Conservation (phyloP, 2,113 vertebrate species). For the Empidonax traillii region DNA sequence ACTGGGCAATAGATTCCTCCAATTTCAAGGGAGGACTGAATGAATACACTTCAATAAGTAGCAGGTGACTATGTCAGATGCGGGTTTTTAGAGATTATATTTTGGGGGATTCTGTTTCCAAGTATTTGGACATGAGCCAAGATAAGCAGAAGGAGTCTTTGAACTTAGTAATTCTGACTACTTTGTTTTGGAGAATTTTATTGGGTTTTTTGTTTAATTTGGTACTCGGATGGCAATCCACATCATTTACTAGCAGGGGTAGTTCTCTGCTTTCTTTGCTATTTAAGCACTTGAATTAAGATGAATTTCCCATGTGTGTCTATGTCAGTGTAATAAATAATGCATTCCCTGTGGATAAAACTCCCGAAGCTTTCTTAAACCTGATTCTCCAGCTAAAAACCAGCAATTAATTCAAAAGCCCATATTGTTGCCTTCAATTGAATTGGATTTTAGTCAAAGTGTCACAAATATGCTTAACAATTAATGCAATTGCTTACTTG, state of each 20-base stretch:
- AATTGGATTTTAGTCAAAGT: neutral
- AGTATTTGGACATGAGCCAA: neutral
- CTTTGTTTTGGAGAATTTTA: neutral
- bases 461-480: neutral
- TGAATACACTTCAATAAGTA: neutral
- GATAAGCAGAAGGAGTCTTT: neutral
- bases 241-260: neutral
- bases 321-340: neutral
- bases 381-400: neutral
- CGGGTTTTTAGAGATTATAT: neutral
- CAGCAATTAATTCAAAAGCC: neutral
- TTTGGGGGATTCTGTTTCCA: neutral
- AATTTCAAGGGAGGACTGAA: neutral
- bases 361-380: neutral
- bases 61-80: neutral
- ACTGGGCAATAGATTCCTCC: neutral
- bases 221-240: neutral
- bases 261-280: neutral
- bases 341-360: neutral
- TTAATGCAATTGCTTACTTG: constrained; percentile 78
- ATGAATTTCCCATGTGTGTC: neutral
- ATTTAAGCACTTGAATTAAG: neutral
- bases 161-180: neutral
- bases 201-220: neutral
- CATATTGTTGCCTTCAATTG: neutral